Conservation (phyloP, 2,113 vertebrate genomes). For the Psammodynastes pulverulentus region DNA sequence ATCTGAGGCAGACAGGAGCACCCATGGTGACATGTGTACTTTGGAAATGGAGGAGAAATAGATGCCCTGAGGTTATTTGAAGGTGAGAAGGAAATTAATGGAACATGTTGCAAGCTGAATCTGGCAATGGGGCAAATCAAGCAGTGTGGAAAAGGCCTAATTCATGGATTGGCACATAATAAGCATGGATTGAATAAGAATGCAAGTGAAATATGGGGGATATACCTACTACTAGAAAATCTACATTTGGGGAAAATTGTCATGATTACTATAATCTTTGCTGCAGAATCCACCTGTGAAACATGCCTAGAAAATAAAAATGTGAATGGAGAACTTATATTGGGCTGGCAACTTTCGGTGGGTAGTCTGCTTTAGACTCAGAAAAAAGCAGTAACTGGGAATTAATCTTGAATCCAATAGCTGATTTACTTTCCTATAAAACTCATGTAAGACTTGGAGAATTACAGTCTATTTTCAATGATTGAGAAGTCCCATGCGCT, state of each 20-base stretch:
- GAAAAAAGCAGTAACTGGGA: neutral
- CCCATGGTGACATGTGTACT: neutral
- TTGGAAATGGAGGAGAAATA: neutral
- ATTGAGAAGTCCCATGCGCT: slow-evolving; percentile 25
- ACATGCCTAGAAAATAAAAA: neutral
- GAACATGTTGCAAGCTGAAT: neutral
- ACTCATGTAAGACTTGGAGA: neutral
- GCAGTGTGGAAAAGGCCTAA: neutral
- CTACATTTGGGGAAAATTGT: neutral
- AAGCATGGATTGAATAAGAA: neutral
- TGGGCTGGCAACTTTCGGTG: neutral
- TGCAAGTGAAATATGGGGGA: neutral
- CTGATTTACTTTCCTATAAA: neutral
- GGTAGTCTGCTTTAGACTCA: neutral
- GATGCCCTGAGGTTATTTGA: neutral
- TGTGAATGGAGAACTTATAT: neutral
- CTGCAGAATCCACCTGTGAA: neutral
- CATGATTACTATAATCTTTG: neutral
- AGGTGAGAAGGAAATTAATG: neutral
- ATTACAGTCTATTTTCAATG: neutral
- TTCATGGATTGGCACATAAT: neutral
- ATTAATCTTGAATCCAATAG: slow-evolving; percentile 7
- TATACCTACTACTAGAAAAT: neutral
- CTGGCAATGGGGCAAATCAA: neutral
- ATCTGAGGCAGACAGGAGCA: neutral